Base-by-base conservation (phyloP, 1,140 invertebrate genomes). In the Papilio xuthus region DNA sequence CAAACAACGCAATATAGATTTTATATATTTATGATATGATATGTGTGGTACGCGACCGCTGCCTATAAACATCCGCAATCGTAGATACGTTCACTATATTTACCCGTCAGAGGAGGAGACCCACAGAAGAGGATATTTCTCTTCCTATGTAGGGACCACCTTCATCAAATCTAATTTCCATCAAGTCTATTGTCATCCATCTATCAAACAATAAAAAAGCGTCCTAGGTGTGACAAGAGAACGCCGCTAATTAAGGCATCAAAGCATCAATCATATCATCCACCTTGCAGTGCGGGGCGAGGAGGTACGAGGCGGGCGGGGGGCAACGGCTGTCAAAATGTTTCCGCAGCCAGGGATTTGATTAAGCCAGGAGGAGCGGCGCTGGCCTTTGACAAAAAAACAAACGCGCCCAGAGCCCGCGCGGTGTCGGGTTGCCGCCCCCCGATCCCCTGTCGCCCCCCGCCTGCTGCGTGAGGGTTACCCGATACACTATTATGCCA, bases 401-500 rank as follows among this genome's bases (percentile, higher is more conserved):
- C 23, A 50, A 18, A 32, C 20, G 42, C 20, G 70, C 15, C 60
- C 26, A 37, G 23, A 63, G 32, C 32, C 77, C 32, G 67, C 73
- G 77, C 82, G 76, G 82, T 79, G 71, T 84, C 80, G 63, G 56
- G 81, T 84, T 80, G 75, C 83, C 79, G 82, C 77, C 79, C 74
- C 78, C 42, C 69, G 78, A 73, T 78, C 80, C 82, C 81, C 80
- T 82, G 13, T 0, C 74, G 41, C 71, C 42, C 67, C 18, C 47
- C 47, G 79, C 32, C 78, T 28, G 26, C 41, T 50, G 4, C 63
- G 32, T 15, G 23, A 63, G 78, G 56, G 84, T 81, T 80, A 86
- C 81, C 83, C 75, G 84, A 86, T 86, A 80, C 69, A 79, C 84
- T 82, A 85, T 85, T 84, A 81, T 85, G 77, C 78, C 81, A 86